Evolutionary conservation across 2,113 vertebrate species (phyloP), one percentile per base, ranked within the genome.

Genomic region (Notiomystis cincta): DNA sequence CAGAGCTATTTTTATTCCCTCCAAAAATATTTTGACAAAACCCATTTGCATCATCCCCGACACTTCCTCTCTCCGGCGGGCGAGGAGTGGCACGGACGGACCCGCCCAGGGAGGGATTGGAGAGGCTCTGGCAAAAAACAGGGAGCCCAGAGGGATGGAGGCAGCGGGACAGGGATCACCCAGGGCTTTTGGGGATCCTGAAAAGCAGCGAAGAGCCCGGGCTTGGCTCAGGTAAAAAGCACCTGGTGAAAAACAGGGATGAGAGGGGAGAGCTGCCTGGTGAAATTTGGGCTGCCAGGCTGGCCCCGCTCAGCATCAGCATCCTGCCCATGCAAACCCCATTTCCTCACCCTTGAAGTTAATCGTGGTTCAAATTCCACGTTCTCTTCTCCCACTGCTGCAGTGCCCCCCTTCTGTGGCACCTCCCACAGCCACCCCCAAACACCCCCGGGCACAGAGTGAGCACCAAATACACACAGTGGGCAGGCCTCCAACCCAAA

Each of bases 391-490:
- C 58, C 2, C 27, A 4, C 48, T 14, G 28, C 44, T 51, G 35
- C 56, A 8, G 7, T 2, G n/a, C n/a, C 24, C n/a, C 44, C 6
- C 6, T 21, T 21, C 6, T 62, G 2, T 0, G 0, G 17, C 50
- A 7, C 40, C 20, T 35, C 45, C 45, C 61, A 25, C 21, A n/a
- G 21, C 6, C 71, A 57, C 18, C 33, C 56, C 84, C 35, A 15
- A 21, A 3, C 42, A 47, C 42, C 51, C 79, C 51, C 16, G 48
- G 25, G 40, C 62, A 38, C 51, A 13, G 48, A 30, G 21, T 4
- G 9, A 44, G 30, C 10, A 10, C 45, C 27, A 19, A 13, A 37
- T 0, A 16, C 38, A 4, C 0, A 0, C 67, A 3, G 6, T 1
- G 8, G 25, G 20, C 4, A 8, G 0, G 2, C 13, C 35, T 50